Conservation (phyloP, 2,888 invertebrate genomes). For the Tipula confusa region DNA sequence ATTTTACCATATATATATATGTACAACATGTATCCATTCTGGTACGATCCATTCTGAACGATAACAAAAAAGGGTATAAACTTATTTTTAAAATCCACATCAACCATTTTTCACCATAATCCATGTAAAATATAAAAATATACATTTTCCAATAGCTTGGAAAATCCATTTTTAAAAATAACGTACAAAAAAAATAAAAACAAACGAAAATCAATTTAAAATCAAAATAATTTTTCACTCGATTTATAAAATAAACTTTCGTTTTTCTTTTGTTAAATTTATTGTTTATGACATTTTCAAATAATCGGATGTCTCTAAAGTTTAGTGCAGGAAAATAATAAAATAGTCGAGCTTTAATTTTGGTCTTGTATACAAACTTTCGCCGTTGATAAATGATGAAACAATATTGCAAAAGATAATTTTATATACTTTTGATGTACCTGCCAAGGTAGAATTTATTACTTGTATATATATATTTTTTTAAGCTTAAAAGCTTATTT, state of each 20-base stretch:
- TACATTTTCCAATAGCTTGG: neutral
- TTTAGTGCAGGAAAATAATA: neutral
- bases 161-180: no score
- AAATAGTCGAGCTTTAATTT: neutral
- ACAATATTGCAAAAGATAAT: neutral
- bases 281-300: neutral
- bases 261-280: neutral
- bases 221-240: neutral
- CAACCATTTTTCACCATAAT: neutral
- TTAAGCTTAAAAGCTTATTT: conserved; percentile 7
- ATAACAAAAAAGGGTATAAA: neutral
- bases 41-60: neutral
- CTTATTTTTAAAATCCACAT: neutral
- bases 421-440: neutral
- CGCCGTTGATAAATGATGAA: neutral
- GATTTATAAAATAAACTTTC: neutral
- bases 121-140: neutral
- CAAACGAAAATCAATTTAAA: neutral
- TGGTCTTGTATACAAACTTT: neutral
- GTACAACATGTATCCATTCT: no score
- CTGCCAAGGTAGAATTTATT: neutral
- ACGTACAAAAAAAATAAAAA: neutral
- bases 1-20: no score
- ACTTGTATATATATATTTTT: no score
- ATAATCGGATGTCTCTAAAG: neutral